Evolutionary conservation across 2,113 vertebrate species (phyloP).

Genomic region (Pholis gunnellus): DNA sequence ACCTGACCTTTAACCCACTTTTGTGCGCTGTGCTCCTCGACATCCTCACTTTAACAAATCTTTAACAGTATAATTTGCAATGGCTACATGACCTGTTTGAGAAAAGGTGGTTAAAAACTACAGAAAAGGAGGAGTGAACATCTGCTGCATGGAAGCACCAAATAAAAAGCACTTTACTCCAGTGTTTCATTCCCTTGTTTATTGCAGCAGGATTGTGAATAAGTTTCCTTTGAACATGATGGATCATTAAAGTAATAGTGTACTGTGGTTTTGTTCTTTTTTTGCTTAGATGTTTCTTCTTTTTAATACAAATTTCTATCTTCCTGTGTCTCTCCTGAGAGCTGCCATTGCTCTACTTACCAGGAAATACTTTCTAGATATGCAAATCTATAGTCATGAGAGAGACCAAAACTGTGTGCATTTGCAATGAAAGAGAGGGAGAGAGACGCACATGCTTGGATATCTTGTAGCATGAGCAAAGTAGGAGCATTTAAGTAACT

Average conservation of each 20-base stretch:
- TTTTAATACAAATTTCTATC: constrained; percentile 80
- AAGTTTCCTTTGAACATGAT: constrained; percentile 82
- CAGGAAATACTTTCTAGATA: constrained; percentile 85
- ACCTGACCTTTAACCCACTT: constrained; percentile 28
- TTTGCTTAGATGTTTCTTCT: constrained; percentile 80
- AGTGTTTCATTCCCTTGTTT: constrained; percentile 80
- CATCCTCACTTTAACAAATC: constrained; percentile 24
- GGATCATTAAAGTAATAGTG: constrained; percentile 84
- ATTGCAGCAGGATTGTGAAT: constrained; percentile 75
- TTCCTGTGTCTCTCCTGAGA: constrained; percentile 80
- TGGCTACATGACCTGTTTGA: constrained; percentile 35
- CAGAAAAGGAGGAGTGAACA: constrained; percentile 66
- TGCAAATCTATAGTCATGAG: constrained; percentile 72
- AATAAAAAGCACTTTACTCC: constrained; percentile 76
- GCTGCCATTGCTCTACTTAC: constrained; percentile 83
- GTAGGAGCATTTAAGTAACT: constrained; percentile 46
- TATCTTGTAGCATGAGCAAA: constrained; percentile 52
- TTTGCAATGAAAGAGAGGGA: constrained; percentile 4
- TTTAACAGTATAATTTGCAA: not conserved
- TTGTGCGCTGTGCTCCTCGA: not conserved
- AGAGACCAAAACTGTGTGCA: constrained; percentile 46
- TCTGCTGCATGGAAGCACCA: constrained; percentile 63
- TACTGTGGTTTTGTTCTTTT: constrained; percentile 83
- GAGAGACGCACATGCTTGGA: constrained; percentile 37
- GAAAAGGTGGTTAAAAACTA: constrained; percentile 37